Base-by-base conservation (phyloP, 2,113 vertebrate species). In the Spea multiplicata region DNA sequence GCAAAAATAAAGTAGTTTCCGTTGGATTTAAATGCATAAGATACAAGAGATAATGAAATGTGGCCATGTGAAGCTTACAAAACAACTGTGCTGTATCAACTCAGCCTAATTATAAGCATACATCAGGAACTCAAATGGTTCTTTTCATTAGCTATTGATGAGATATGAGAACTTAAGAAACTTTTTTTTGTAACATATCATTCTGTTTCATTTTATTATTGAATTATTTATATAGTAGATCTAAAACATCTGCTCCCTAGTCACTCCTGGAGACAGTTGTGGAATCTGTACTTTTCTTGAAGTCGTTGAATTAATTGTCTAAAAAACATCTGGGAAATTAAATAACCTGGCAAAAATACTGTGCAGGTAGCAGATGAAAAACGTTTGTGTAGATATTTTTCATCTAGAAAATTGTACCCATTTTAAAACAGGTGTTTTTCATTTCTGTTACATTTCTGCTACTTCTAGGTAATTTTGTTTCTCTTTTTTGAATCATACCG, bases 41-140 rank as follows among this genome's bases (percentile, higher is more conserved):
- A 59, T 12, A 59, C 14, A 59, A 59, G 14, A 71, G 17, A 78
- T 71, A 64, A 78, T 64, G 17, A 44, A 44, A 70, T 77, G 7
- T 50, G 44, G 5, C 45, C 30, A 30, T 30, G 65, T 45, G 61
- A 13, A 55, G 46, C 17, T 9, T 48, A 48, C 46, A 52, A 52
- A 17, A 10, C 53, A 4, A 12, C 0, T 0, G 12, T 81, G 81
- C 16, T 67, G 5, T 30, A 8, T 16, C 30, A n/a, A 50, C 16
- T 30, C 55, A 48, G 46, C 50, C 47, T 71, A 71, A 71, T 62
- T 62, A 6, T 52, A 71, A 50, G 86, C 88, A 90, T 87, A 57
- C 16, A 67, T 57, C 44, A 49, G 17, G 12, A 14, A 46, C 8
- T 13, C 30, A n/a, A 59, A 72, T 46, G 46, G 5, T n/a, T 68